Percentiles rank a stretch among this genome's conserved stretches.
Conservation (phyloP, 2,888 invertebrate genomes). For the Ophioninae sp. region DNA sequence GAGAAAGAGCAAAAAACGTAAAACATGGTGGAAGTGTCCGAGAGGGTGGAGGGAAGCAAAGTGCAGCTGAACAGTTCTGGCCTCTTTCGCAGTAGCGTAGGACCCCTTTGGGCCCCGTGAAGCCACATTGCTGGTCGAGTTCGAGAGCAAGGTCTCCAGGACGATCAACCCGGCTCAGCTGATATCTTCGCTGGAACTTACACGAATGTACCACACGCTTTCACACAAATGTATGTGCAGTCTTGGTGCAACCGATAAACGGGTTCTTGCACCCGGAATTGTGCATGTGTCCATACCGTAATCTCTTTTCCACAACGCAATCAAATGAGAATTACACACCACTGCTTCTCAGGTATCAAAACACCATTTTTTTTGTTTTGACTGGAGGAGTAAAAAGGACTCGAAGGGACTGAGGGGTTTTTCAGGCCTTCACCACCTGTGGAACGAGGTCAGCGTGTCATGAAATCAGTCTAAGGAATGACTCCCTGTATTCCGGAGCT, state of each 20-base stretch:
- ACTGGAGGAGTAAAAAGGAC: neutral
- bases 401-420: neutral
- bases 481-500: constrained; percentile 3
- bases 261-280: constrained; percentile 62
- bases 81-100: constrained; percentile 65
- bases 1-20: constrained; percentile 69
- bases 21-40: constrained; percentile 66
- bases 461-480: constrained; percentile 39
- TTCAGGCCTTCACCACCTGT: constrained; percentile 16
- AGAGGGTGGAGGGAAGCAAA: constrained; percentile 72
- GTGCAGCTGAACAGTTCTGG: constrained; percentile 73
- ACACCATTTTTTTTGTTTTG: neutral
- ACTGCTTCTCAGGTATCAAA: neutral
- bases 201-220: constrained; percentile 20
- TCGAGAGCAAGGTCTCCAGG: constrained; percentile 56
- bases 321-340: constrained; percentile 23
- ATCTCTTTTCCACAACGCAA: constrained; percentile 28
- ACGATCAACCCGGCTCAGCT: constrained; percentile 58
- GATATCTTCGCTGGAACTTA: constrained; percentile 56
- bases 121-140: constrained; percentile 38
- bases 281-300: constrained; percentile 44
- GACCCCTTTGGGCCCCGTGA: constrained; percentile 53
- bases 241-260: constrained; percentile 55
- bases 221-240: neutral
- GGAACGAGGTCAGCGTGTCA: constrained; percentile 53